Base-by-base conservation (phyloP, 2,797 vertebrate species). In the Arctocebus calabarensis region DNA sequence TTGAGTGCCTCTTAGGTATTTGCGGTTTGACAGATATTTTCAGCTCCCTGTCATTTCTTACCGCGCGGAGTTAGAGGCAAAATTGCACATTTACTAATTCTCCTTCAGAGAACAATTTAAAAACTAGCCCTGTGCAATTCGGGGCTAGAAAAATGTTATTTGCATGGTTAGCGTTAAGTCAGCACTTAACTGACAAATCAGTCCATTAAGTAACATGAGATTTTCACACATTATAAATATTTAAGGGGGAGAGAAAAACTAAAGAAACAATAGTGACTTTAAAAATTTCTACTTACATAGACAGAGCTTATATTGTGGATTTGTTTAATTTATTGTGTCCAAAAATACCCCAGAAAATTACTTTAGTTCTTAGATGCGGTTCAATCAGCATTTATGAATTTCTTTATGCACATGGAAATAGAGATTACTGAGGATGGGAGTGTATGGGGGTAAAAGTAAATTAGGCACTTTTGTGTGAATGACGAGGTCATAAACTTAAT, bases 401-500 rank as follows among this genome's bases (percentile, higher is more conserved):
- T 70, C 90, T 96, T 87, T 93, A 20, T 92, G 81, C 79, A 29
- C 48, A 25, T 61, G 70, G 71, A 57, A 85, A 86, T 83, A 62
- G 17, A 34, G 40, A 66, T 87, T 5, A 37, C n/a, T 59, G 45
- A 68, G 77, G 48, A 43, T 45, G 5, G 32, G 70, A 19, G 70
- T 40, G 13, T 4, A 43, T 37, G 32, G 2, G 61, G 13, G 10
- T 4, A 1, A 32, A 88, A 61, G 68, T 64, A 55, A 96, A 71
- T 90, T 88, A n/a, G 95, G 95, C 83, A 82, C 84, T 84, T 90
- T 84, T 86, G 91, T 94, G 91, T 95, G 88, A 97, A 57, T 81
- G 96, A 97, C 95, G 23, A 96, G 91, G 94, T 95, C 94, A 84
- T 86, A 88, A 98, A 98, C 97, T 98, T 98, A 98, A 84, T 98